phyloP scores from a whole-genome alignment of 2,113 vertebrate genomes.

The Tyto alba region DNA sequence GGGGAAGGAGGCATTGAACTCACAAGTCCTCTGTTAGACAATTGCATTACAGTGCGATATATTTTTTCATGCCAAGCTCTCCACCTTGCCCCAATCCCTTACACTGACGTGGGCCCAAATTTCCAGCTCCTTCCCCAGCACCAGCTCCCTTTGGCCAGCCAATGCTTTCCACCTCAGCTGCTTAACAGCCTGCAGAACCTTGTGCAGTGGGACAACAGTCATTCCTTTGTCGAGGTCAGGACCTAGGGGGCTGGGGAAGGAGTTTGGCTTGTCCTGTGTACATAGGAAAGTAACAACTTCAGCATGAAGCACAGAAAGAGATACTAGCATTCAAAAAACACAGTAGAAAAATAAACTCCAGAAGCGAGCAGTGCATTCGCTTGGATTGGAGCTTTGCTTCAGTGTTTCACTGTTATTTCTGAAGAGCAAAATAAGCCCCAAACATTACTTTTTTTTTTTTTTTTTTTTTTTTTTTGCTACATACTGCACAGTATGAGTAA shows the following conservation, averaged over 20 bases:
- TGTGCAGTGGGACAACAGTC: conserved; percentile 22
- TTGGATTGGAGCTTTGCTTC: not conserved
- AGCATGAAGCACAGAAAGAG: not conserved
- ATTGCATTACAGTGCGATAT: not conserved
- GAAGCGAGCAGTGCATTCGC: not conserved
- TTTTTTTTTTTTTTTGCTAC: conserved; percentile 4
- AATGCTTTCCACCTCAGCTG: not conserved
- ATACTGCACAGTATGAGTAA: conserved; percentile 65
- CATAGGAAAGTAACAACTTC: not conserved
- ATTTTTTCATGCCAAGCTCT: not conserved
- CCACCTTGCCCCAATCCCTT: not conserved
- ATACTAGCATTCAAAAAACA: not conserved
- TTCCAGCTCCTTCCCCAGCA: not conserved
- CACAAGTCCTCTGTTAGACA: not conserved
- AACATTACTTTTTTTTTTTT: not conserved
- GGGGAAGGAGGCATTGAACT: not conserved
- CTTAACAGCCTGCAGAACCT: conserved; percentile 16
- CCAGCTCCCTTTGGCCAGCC: not conserved
- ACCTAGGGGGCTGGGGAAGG: conserved; percentile 16
- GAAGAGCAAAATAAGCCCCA: conserved; percentile 33
- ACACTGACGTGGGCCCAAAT: not conserved
- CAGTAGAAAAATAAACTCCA: not conserved
- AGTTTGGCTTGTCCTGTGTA: conserved; percentile 7
- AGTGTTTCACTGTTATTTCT: conserved; percentile 42
- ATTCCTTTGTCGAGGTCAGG: conserved; percentile 34